These are phyloP conservation scores for Ectropis grisescens DNA, from an alignment of 1,140 invertebrate species.

Conservation along the genomic window DNA sequence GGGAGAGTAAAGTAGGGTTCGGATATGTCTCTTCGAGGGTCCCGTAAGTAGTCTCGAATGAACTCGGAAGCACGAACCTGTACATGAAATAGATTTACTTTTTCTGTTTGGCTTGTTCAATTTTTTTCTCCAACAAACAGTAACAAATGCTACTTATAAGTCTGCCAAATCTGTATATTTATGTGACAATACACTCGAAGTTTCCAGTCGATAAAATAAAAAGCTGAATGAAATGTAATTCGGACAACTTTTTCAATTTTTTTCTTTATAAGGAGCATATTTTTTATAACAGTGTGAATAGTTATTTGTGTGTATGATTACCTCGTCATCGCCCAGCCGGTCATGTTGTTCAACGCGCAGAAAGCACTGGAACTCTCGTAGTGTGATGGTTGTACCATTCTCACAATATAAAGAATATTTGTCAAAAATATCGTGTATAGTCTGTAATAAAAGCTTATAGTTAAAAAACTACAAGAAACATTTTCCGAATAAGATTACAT, in stretches of 20 bases:
- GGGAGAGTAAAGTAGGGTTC: slow-evolving; percentile 85
- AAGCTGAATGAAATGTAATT: too few species aligned
- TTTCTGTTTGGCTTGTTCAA: too few species aligned
- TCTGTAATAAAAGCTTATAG: slow-evolving; percentile 46
- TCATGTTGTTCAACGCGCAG: slow-evolving; percentile 86
- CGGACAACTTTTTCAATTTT: too few species aligned
- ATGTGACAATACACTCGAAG: too few species aligned
- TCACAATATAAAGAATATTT: slow-evolving; percentile 75
- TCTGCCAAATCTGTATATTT: too few species aligned
- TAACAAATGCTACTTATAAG: too few species aligned
- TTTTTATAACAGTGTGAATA: too few species aligned
- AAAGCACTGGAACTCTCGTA: slow-evolving; percentile 87
- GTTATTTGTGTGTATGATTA: too few species aligned
- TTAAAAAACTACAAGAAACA: neutral
- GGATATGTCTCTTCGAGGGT: slow-evolving; percentile 83
- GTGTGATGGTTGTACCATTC: slow-evolving; percentile 75
- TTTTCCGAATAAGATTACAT: neutral
- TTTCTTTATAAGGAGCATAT: too few species aligned
- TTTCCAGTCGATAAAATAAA: too few species aligned
- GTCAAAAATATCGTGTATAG: slow-evolving; percentile 73
- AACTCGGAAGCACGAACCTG: slow-evolving; percentile 76
- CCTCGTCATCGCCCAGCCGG: slow-evolving; percentile 72
- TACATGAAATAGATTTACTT: too few species aligned
- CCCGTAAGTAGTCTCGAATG: slow-evolving; percentile 83
- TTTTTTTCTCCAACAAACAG: too few species aligned